Base-by-base conservation (phyloP, 2,797 vertebrate genomes). In the Rhinophrynus dorsalis region DNA sequence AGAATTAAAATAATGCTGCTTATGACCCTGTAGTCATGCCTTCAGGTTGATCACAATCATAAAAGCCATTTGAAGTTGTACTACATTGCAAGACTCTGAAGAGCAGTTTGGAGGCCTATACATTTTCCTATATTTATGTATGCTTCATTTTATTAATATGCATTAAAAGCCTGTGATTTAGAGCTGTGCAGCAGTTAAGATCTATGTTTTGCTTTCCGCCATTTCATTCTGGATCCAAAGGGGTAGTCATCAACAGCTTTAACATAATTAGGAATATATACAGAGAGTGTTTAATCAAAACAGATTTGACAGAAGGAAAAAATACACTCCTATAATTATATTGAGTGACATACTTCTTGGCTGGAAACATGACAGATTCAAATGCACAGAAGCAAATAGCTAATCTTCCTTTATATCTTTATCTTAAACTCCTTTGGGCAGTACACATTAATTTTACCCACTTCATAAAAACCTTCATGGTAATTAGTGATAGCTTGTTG, bases 231-330 rank as follows among this genome's bases (percentile, higher is more conserved):
- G 44, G 45, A 65, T 65, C 54, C 54, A 65, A 72, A 38, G 40
- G 51, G 52, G 58, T 18, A 72, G 44, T 58, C 68, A 72, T 72
- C 42, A 64, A 37, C 51, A 64, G 60, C 64, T 63, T 57, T 58
- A 58, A 57, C 40, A 42, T 72, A 72, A 72, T 72, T 65, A 65
- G 61, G 61, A 72, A 65, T 58, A 51, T 68, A 68, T 58, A 72
- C 61, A 50, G 54, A 50, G 47, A 65, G 33, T 65, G 54, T 72
- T 72, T 65, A 72, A 72, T 65, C 61, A 65, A 72, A 72, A 72
- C 26, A 65, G 32, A 21, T 56, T 40, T 71, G 68, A 72, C 54
- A 72, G 61, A 21, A 20, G 32, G 12, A 55, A 72, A 63, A 65
- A 72, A 65, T 40, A 38, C 68, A 58, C 58, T 51, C 26, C 60